Percentiles rank a stretch among this genome's conserved stretches.
Conservation (phyloP, 2,113 vertebrate genomes). For the Nyctereutes procyonoides region DNA sequence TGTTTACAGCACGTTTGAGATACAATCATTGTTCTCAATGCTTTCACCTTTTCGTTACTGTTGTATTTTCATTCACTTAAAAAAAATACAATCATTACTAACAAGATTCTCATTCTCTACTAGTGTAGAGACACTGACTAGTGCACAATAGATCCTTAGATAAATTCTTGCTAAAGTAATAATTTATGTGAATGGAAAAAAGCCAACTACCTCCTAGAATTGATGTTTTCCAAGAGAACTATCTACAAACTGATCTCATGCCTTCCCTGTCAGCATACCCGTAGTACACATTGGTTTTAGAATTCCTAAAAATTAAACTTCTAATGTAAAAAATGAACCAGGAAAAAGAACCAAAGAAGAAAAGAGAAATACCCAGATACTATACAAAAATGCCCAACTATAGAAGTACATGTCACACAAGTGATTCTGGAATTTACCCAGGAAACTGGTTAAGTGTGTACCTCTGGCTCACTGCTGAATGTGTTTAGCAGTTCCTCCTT, state of each 20-base stretch:
- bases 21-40: not conserved
- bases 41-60: not conserved
- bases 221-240: not conserved
- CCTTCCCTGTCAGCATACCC: not conserved
- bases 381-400: not conserved
- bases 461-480: not conserved
- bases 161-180: not conserved
- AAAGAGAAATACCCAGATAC: not conserved
- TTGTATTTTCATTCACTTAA: not conserved
- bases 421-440: not conserved
- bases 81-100: conserved; percentile 12
- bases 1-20: not conserved
- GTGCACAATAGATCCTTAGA: not conserved
- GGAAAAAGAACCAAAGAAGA: not conserved
- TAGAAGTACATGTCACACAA: not conserved
- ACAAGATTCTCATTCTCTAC: not conserved
- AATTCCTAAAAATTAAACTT: not conserved
- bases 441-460: not conserved
- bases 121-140: not conserved
- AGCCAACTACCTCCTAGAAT: not conserved
- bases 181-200: not conserved
- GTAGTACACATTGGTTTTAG: not conserved
- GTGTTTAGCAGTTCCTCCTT: too few species aligned
- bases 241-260: not conserved
- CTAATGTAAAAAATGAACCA: not conserved